A percentile compares a stretch with the other conserved stretches of the same genome.
These are phyloP conservation scores for Oncorhynchus kisutch DNA, from an alignment of 2,113 vertebrate species.

Conservation along the genomic window DNA sequence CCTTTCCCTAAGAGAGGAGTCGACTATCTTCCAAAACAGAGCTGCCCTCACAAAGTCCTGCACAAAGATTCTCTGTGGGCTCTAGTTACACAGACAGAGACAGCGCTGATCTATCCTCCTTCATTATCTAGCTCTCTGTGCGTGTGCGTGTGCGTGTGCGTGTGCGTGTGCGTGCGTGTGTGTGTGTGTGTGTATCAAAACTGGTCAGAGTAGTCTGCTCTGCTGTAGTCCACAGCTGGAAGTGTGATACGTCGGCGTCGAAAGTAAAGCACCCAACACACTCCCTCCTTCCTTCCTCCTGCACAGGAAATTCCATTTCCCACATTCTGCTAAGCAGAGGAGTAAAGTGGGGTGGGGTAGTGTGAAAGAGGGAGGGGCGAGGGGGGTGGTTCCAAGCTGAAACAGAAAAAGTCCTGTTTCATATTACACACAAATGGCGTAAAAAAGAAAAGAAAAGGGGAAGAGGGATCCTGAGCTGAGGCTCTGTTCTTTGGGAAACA, in stretches of 20 bases:
- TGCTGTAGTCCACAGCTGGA: constrained; percentile 61
- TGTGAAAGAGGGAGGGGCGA: constrained; percentile 35
- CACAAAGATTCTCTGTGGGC: constrained; percentile 41
- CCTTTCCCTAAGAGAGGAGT: neutral
- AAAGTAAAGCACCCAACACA: constrained; percentile 41
- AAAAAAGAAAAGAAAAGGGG: constrained; percentile 5
- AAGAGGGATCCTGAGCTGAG: constrained; percentile 34
- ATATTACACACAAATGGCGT: constrained; percentile 63
- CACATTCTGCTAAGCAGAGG: constrained; percentile 37
- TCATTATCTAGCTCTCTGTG: neutral
- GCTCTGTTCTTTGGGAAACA: constrained; percentile 47
- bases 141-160: neutral
- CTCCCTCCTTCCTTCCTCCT: constrained; percentile 15
- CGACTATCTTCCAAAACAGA: neutral
- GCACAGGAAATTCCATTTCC: constrained; percentile 56
- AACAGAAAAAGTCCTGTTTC: constrained; percentile 67
- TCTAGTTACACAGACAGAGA: constrained; percentile 29
- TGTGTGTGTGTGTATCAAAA: constrained; percentile 13
- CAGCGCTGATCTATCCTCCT: neutral
- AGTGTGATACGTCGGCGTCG: constrained; percentile 53
- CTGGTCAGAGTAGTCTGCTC: constrained; percentile 34
- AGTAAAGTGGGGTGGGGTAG: constrained; percentile 19
- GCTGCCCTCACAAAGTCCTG: constrained; percentile 9
- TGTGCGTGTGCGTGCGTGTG: constrained; percentile 21
- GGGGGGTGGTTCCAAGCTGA: constrained; percentile 54